These are phyloP conservation scores for Ochlodes sylvanus DNA, from an alignment of 2,888 invertebrate genomes.

Conservation along the genomic window DNA sequence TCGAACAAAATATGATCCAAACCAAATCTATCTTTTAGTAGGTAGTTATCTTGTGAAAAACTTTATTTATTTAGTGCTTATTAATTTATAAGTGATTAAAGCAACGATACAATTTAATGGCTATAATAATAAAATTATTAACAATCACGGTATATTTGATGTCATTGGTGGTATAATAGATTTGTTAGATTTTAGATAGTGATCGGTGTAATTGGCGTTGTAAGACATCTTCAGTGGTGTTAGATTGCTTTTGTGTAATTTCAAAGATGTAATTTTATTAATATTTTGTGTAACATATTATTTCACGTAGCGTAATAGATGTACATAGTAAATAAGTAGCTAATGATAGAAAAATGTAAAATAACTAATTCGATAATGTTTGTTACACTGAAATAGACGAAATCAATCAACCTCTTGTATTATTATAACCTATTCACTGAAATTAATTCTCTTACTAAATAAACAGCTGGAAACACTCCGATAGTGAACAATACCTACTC, in stretches of 20 bases:
- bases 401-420: conserved; percentile 42
- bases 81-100: background rate
- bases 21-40: no score
- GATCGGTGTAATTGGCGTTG: conserved; percentile 12
- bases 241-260: conserved; percentile 18
- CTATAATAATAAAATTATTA: background rate
- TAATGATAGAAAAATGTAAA: conserved; percentile 60
- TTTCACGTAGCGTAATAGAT: conserved; percentile 45
- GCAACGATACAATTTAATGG: conserved; percentile 3
- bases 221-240: conserved; percentile 12
- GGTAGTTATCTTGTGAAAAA: no score
- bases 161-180: conserved; percentile 8
- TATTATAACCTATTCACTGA: conserved; percentile 35
- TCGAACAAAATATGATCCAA: no score
- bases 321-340: conserved; percentile 52
- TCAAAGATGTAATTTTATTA: background rate
- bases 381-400: conserved; percentile 83
- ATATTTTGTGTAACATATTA: conserved; percentile 21
- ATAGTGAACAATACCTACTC: conserved; percentile 5
- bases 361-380: conserved; percentile 78
- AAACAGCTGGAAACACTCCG: background rate
- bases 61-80: no score
- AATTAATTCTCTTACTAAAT: background rate
- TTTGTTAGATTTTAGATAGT: background rate
- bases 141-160: conserved; percentile 3